Base-by-base conservation (phyloP, 1,140 invertebrate species). In the Panagrolaimus sp. region DNA sequence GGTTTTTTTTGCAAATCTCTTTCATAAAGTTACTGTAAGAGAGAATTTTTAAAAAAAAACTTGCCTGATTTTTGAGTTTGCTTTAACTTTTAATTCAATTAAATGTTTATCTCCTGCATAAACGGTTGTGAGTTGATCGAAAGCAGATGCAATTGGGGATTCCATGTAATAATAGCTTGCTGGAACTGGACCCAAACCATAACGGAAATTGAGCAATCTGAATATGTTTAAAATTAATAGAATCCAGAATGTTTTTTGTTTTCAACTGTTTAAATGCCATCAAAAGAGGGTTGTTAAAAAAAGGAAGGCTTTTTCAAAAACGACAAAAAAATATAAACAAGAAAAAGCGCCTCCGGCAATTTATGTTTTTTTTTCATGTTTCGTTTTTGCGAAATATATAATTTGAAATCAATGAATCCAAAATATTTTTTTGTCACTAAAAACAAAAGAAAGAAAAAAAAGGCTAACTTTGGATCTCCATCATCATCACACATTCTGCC, bases 51-150 rank as follows among this genome's bases (percentile, higher is more conserved):
- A 38, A 2, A 38, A 52, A 15, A 15, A 14, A 65, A 62, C 75
- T 63, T 15, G 82, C 82, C 76, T 76, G 26, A 82, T 82, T 47
- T 74, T 69, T 12, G 75, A 76, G 63, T 76, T 72, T 26, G 74
- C 66, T 48, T 82, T 80, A 24, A 83, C 73, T 68, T 76, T 74
- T 24, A 82, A 66, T 63, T 83, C 80, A 45, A 82, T 82, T 15
- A 82, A 48, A 68, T 80, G 81, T 62, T 83, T 71, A 62, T 82
- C 80, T 15, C 80, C 80, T 1, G 80, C 80, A 67, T 83, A 82
- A 0, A 82, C 82, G 7, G 79, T 83, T 10, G 82, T 82, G 74
- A 82, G 46, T 65, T 82, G 78, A 55, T 82, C 80, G 70, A 83
- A 83, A 71, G 82, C 80, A 0, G 73, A 68, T 78, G 83, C 80